Percentiles rank a stretch among this genome's conserved stretches.
Conservation (phyloP, 1,140 invertebrate genomes). For the Limonius californicus region DNA sequence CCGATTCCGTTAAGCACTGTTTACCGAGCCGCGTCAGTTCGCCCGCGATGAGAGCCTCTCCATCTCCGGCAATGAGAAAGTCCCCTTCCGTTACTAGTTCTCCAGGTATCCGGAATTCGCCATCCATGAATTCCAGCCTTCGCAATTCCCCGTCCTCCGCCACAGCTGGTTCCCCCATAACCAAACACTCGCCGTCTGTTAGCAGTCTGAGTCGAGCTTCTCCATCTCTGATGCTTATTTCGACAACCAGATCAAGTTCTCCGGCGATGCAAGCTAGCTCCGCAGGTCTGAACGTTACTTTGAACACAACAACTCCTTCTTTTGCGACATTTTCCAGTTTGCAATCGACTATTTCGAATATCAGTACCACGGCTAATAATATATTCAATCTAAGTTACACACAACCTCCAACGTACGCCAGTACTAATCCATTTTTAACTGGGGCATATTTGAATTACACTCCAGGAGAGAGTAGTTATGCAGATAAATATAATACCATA, state of each 20-base stretch:
- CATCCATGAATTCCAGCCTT: conserved; percentile 43
- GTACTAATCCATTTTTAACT: conserved; percentile 57
- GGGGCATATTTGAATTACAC: conserved; percentile 52
- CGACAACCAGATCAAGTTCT: conserved; percentile 42
- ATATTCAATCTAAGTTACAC: conserved; percentile 34
- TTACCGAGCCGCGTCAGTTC: conserved; percentile 42
- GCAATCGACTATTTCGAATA: conserved; percentile 44
- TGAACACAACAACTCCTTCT: conserved; percentile 48
- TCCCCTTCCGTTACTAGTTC: conserved; percentile 36
- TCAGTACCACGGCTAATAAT: conserved; percentile 40
- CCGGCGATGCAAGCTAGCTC: conserved; percentile 55
- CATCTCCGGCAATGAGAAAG: conserved; percentile 32
- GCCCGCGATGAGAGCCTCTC: conserved; percentile 36
- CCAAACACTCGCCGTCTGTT: conserved; percentile 38
- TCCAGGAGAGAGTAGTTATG: conserved; percentile 34
- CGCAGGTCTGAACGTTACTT: conserved; percentile 55
- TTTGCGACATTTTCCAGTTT: conserved; percentile 40
- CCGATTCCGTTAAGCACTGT: conserved; percentile 64
- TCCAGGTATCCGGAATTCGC: conserved; percentile 34
- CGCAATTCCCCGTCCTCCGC: conserved; percentile 32
- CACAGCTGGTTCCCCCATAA: conserved; percentile 39
- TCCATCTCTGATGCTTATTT: conserved; percentile 38
- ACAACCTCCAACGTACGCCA: conserved; percentile 47
- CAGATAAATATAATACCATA: conserved; percentile 42
- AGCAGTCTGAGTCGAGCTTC: conserved; percentile 41